These are phyloP conservation scores for Wiebesia pumilae DNA, from an alignment of 1,140 invertebrate species.

Conservation along the genomic window DNA sequence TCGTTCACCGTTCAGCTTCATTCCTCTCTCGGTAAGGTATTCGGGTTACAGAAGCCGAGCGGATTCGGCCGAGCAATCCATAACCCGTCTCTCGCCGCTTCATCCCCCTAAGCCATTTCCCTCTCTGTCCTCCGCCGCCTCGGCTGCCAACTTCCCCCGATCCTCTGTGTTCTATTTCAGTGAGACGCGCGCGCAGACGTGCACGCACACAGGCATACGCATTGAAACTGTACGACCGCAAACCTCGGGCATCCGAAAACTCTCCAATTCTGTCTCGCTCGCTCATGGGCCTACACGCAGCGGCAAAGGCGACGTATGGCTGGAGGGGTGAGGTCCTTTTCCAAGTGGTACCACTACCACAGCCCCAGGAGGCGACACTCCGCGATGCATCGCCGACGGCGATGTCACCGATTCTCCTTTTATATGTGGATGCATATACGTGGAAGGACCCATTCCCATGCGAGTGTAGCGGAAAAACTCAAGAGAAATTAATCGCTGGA, in stretches of 20 bases:
- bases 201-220: not conserved
- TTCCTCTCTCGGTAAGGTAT: slow-evolving; percentile 46
- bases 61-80: slow-evolving; percentile 50
- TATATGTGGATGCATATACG: slow-evolving; percentile 35
- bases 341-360: not conserved
- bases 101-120: slow-evolving; percentile 48
- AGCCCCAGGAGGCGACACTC: not conserved
- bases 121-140: slow-evolving; percentile 10
- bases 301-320: too few species aligned
- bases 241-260: slow-evolving; percentile 35
- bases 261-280: slow-evolving; percentile 3
- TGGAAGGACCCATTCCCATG: slow-evolving; percentile 31
- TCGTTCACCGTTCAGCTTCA: slow-evolving; percentile 20
- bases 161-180: slow-evolving; percentile 1
- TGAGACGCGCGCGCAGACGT: not conserved
- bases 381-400: slow-evolving; percentile 36
- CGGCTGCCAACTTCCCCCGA: not conserved
- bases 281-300: not conserved
- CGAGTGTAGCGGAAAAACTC: slow-evolving; percentile 45
- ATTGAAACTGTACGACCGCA: slow-evolving; percentile 9
- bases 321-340: not conserved
- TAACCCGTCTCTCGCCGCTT: slow-evolving; percentile 46
- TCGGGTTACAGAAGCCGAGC: slow-evolving; percentile 47
- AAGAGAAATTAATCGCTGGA: slow-evolving; percentile 39
- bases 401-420: slow-evolving; percentile 33